phyloP scores from a whole-genome alignment of 1,140 invertebrate genomes.

The Steinernema feltiae region DNA sequence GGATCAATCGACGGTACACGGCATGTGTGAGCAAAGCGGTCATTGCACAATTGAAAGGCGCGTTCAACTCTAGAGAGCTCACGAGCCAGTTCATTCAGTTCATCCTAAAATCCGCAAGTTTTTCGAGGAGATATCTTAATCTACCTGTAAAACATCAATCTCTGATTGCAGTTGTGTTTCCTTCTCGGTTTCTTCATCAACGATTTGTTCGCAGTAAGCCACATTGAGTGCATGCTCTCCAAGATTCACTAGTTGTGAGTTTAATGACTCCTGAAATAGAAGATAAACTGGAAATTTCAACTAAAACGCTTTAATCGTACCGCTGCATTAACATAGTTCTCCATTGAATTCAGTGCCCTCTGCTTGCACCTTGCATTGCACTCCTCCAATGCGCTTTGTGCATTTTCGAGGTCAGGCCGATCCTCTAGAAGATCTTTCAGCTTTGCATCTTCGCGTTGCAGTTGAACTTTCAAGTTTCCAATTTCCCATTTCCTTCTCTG shows the following conservation, averaged over 20 bases:
- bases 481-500: neutral
- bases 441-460: conserved; percentile 33
- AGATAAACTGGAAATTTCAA: too few species aligned
- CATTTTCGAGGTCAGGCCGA: conserved; percentile 12
- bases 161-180: too few species aligned
- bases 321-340: conserved; percentile 31
- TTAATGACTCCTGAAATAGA: too few species aligned
- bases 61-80: neutral
- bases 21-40: neutral
- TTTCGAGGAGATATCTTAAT: too few species aligned
- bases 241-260: too few species aligned
- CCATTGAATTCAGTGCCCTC: conserved; percentile 19
- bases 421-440: neutral
- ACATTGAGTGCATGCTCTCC: too few species aligned
- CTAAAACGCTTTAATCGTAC: neutral
- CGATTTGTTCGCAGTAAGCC: too few species aligned
- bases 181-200: too few species aligned
- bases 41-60: neutral
- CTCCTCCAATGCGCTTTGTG: conserved; percentile 21
- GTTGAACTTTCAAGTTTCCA: neutral
- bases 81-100: neutral
- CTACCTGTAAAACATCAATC: too few species aligned
- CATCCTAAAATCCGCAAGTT: too few species aligned
- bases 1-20: neutral
- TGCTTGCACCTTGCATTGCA: conserved; percentile 14